Evolutionary conservation across 2,888 invertebrate genomes (phyloP).

Genomic region (Philereme transversata): DNA sequence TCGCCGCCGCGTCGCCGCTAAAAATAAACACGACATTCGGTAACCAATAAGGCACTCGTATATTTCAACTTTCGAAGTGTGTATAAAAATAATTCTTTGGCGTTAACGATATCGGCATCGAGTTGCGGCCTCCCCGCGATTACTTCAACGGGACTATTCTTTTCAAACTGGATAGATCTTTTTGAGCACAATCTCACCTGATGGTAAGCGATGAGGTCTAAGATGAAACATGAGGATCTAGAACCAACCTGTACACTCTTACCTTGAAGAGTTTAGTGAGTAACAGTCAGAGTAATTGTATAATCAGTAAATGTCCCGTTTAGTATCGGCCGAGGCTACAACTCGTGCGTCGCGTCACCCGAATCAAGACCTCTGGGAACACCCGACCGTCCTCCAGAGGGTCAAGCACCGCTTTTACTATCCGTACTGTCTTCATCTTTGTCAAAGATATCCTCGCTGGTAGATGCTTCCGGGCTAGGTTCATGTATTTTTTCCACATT

Average conservation of each 20-base stretch:
- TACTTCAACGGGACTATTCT: too few species aligned
- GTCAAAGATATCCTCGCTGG: constrained; percentile 57
- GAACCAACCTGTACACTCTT: too few species aligned
- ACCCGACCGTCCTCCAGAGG: constrained; percentile 62
- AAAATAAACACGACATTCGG: constrained; percentile 76
- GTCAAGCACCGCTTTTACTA: constrained; percentile 63
- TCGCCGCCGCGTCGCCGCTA: constrained; percentile 60
- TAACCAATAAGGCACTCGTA: constrained; percentile 83
- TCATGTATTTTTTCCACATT: constrained; percentile 15
- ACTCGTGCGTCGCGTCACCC: constrained; percentile 63
- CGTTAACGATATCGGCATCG: constrained; percentile 55
- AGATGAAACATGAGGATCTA: too few species aligned
- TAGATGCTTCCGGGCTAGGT: constrained; percentile 32
- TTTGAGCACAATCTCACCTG: too few species aligned
- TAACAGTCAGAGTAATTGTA: too few species aligned
- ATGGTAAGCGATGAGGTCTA: too few species aligned
- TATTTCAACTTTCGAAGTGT: constrained; percentile 72
- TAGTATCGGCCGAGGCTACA: constrained; percentile 19
- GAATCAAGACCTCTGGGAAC: constrained; percentile 79
- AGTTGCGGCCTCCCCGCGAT: constrained; percentile 20
- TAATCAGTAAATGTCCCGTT: constrained; percentile 6
- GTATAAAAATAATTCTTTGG: constrained; percentile 79
- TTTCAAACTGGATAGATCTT: too few species aligned
- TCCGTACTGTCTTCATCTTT: constrained; percentile 39
- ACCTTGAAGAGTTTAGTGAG: too few species aligned